Evolutionary conservation across 2,888 invertebrate species (phyloP).

Genomic region (Drosophila subquinaria): DNA sequence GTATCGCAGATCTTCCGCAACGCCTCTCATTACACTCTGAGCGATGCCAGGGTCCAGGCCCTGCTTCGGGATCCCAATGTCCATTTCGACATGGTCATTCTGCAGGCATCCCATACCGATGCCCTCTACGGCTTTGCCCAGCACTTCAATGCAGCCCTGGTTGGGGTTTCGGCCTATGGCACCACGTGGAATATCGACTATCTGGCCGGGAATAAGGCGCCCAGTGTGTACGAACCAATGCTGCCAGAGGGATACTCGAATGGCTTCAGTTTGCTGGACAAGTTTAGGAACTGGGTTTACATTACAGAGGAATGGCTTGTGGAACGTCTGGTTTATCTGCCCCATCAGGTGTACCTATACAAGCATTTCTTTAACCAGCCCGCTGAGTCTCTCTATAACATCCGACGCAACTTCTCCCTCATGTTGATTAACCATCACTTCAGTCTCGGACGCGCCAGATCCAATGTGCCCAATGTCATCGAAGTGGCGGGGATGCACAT

Average conservation of each 20-base stretch:
- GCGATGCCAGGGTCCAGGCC: slow-evolving; percentile 40
- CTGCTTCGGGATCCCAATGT: slow-evolving; percentile 36
- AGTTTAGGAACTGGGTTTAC: slow-evolving; percentile 48
- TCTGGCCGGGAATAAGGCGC: slow-evolving; percentile 67
- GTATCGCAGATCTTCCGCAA: slow-evolving; percentile 37
- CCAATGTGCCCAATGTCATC: slow-evolving; percentile 77
- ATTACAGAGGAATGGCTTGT: slow-evolving; percentile 64
- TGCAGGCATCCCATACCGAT: slow-evolving; percentile 67
- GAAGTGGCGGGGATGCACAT: slow-evolving; percentile 82
- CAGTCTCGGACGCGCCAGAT: slow-evolving; percentile 71
- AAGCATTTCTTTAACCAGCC: slow-evolving; percentile 51
- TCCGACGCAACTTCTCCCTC: slow-evolving; percentile 71
- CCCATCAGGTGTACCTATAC: slow-evolving; percentile 53
- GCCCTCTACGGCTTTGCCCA: slow-evolving; percentile 80
- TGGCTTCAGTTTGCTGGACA: slow-evolving; percentile 28
- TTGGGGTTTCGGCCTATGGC: slow-evolving; percentile 67
- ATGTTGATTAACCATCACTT: slow-evolving; percentile 83
- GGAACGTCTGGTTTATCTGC: slow-evolving; percentile 43
- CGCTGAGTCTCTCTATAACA: slow-evolving; percentile 37
- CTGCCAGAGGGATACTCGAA: slow-evolving; percentile 28
- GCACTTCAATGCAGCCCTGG: slow-evolving; percentile 72
- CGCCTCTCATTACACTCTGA: slow-evolving; percentile 38
- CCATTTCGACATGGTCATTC: slow-evolving; percentile 57
- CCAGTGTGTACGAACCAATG: slow-evolving; percentile 64
- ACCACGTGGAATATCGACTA: slow-evolving; percentile 60